Conservation (phyloP, 2,113 vertebrate genomes). For the Urocolius indicus region DNA sequence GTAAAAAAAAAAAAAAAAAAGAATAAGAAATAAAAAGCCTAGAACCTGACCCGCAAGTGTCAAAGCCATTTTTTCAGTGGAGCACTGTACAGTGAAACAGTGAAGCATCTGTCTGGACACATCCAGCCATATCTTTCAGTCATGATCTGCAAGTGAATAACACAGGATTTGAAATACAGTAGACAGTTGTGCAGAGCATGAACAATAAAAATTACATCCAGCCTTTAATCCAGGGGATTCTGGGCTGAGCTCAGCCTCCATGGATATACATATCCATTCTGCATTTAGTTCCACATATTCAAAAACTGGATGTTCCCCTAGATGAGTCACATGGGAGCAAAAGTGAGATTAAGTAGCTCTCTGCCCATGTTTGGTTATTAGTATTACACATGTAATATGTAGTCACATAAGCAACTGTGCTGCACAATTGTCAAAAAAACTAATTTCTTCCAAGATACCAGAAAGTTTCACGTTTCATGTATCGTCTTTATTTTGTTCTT, state of each 20-base stretch:
- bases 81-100: background rate
- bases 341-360: conserved; percentile 50
- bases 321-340: conserved; percentile 19
- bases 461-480: background rate
- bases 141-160: conserved; percentile 17
- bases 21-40: too few relatives aligned
- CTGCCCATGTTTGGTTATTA: conserved; percentile 35
- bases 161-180: conserved; percentile 49
- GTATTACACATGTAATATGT: conserved; percentile 4
- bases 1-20: background rate
- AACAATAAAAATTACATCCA: conserved; percentile 55
- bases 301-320: background rate
- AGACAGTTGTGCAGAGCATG: conserved; percentile 46
- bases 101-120: conserved; percentile 33
- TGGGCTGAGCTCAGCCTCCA: conserved; percentile 7
- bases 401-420: conserved; percentile 28
- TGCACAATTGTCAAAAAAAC: background rate
- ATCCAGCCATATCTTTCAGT: conserved; percentile 11
- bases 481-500: background rate
- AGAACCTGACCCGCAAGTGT: background rate
- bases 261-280: conserved; percentile 35
- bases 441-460: background rate
- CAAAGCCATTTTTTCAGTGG: background rate
- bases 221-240: conserved; percentile 52
- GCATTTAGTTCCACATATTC: conserved; percentile 43